These are phyloP conservation scores for Hoplostethus mediterraneus DNA, from an alignment of 2,797 vertebrate genomes.

Conservation along the genomic window DNA sequence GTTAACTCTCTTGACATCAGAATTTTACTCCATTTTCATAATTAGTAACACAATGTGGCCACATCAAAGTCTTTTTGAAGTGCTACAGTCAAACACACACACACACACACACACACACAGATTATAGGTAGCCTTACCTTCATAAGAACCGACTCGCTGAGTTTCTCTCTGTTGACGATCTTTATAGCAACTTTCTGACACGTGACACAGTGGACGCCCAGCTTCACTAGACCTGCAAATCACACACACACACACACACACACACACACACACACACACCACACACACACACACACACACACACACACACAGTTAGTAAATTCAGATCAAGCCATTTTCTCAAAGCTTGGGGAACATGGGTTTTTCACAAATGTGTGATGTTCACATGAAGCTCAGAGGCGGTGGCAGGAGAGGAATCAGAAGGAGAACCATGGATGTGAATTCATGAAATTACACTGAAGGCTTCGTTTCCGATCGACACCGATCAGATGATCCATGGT, in stretches of 20 bases:
- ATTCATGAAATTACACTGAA: slow-evolving; percentile 1
- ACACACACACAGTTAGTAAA: not conserved
- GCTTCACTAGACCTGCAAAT: slow-evolving; percentile 89
- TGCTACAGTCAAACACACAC: not conserved
- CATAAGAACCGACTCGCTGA: slow-evolving; percentile 94
- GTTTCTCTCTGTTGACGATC: slow-evolving; percentile 94
- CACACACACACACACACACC: slow-evolving; percentile 1
- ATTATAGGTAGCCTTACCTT: slow-evolving; percentile 85
- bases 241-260: slow-evolving; percentile 41
- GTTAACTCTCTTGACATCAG: no score
- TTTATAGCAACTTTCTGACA: slow-evolving; percentile 95
- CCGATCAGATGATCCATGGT: not conserved
- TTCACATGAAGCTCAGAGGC: not conserved
- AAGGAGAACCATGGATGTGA: not conserved
- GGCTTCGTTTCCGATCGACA: slow-evolving; percentile 1
- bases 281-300: slow-evolving; percentile 41
- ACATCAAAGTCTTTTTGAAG: no score
- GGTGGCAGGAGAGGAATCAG: not conserved
- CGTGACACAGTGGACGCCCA: slow-evolving; percentile 92
- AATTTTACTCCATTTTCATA: no score
- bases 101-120: not conserved
- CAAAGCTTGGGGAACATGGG: not conserved
- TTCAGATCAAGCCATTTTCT: not conserved
- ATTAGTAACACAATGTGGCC: no score
- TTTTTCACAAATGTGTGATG: not conserved